Evolutionary conservation across 2,888 invertebrate genomes (phyloP).

Genomic region (Lithosia quadra): DNA sequence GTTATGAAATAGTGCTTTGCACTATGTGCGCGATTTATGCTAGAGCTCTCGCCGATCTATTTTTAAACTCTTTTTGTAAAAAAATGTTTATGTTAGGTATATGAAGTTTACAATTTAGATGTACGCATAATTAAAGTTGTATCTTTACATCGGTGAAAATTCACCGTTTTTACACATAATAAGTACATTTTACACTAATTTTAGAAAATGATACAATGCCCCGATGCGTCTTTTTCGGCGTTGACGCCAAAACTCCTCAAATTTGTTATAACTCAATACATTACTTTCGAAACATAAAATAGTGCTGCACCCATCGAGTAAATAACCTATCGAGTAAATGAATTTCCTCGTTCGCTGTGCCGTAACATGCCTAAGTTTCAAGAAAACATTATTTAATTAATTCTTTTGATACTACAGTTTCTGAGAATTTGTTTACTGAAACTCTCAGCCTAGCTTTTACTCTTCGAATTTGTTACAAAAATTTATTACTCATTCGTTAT

Average conservation of each 20-base stretch:
- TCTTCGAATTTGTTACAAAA: slow-evolving; percentile 2
- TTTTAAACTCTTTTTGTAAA: slow-evolving; percentile 55
- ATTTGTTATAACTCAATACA: no score
- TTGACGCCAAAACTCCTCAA: no score
- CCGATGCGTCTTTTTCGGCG: no score
- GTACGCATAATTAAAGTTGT: not conserved
- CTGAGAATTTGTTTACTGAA: not conserved
- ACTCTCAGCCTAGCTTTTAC: not conserved
- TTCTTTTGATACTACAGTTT: not conserved
- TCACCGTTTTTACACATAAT: no score
- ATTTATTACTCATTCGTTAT: not conserved
- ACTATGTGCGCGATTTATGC: slow-evolving; percentile 53
- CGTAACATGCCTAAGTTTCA: not conserved
- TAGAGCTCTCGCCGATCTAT: slow-evolving; percentile 52
- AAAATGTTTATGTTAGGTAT: slow-evolving; percentile 71
- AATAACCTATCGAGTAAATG: not conserved
- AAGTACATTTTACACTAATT: no score
- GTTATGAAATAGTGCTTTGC: slow-evolving; percentile 58
- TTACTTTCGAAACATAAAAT: not conserved
- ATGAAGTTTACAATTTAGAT: slow-evolving; percentile 57
- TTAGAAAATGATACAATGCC: no score
- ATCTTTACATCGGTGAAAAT: no score
- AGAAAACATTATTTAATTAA: not conserved
- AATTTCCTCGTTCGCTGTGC: not conserved
- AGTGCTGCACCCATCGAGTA: not conserved